Evolutionary conservation across 2,797 vertebrate species (phyloP).

Genomic region (Peromyscus eremicus): DNA sequence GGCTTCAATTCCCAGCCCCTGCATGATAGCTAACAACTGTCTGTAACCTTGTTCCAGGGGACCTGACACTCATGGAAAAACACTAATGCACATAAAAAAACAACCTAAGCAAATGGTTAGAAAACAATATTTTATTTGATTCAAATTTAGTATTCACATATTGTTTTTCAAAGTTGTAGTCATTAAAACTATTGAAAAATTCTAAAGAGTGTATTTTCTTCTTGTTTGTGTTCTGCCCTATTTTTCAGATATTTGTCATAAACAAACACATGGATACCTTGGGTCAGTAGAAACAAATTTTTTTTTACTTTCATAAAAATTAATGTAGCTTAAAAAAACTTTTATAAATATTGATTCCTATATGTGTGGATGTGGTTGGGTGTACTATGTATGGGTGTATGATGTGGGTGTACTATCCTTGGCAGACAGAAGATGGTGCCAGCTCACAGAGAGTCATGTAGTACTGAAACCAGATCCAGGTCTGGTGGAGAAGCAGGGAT

Average conservation of each 20-base stretch:
- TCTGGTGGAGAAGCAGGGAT: neutral
- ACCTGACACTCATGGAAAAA: neutral
- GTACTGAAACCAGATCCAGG: neutral
- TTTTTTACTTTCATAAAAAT: neutral
- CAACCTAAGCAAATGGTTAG: neutral
- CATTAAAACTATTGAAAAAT: neutral
- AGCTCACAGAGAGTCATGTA: neutral
- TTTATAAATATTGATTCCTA: neutral
- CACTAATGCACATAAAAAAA: neutral
- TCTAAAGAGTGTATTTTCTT: neutral
- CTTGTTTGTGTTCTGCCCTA: neutral
- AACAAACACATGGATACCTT: neutral
- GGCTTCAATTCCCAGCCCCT: neutral
- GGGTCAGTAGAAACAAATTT: neutral
- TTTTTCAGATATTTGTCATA: neutral
- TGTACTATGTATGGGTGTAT: too few relatives aligned
- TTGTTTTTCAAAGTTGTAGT: neutral
- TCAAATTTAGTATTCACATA: neutral
- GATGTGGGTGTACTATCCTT: neutral
- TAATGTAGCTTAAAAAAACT: neutral
- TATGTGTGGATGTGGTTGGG: neutral
- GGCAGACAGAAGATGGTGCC: neutral
- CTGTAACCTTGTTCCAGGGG: neutral
- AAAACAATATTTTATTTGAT: neutral
- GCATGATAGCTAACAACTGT: neutral